phyloP scores from a whole-genome alignment of 2,797 vertebrate genomes.

The Myotis pilosus region DNA sequence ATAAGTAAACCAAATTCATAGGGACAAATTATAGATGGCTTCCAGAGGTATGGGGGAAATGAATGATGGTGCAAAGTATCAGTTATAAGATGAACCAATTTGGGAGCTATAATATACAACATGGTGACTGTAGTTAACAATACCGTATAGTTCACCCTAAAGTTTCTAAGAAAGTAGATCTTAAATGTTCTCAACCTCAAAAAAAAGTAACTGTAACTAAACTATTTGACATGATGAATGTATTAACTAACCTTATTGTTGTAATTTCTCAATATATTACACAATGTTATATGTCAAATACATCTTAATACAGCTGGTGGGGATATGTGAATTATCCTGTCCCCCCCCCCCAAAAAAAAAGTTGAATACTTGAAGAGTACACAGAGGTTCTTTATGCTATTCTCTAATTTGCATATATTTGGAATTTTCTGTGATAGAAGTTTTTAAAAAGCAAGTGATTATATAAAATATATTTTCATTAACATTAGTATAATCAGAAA shows the following conservation, averaged over 20 bases:
- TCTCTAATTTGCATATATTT: neutral
- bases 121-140: neutral
- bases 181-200: neutral
- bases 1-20: neutral
- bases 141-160: neutral
- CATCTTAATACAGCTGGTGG: neutral
- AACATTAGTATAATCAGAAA: neutral
- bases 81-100: neutral
- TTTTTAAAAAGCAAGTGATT: neutral
- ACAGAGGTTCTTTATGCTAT: neutral
- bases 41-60: neutral
- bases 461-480: constrained; percentile 34
- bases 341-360: neutral
- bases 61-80: neutral
- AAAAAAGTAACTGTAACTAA: neutral
- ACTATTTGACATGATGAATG: neutral
- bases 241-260: neutral
- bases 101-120: neutral
- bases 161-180: neutral
- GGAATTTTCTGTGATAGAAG: neutral
- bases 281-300: neutral
- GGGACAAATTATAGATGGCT: neutral
- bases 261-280: neutral
- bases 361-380: neutral
- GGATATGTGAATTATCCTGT: neutral